Conservation (phyloP, 2,888 invertebrate genomes). For the Pediacus dermestoides region DNA sequence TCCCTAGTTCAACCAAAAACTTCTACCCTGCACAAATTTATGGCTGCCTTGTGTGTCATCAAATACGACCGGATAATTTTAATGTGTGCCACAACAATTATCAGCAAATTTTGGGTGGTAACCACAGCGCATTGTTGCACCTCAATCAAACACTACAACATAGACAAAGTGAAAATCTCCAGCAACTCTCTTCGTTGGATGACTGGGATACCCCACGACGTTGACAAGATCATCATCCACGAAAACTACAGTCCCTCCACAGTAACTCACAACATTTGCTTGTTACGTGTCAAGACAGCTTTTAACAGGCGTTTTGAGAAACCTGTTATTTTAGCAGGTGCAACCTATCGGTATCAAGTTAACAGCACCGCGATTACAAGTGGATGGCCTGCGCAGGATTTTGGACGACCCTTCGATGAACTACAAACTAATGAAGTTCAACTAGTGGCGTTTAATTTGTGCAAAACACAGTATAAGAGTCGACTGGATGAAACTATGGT, state of each 20-base stretch:
- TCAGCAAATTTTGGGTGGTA: constrained; percentile 30
- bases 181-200: constrained; percentile 27
- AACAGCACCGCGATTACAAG: constrained; percentile 27
- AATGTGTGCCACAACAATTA: constrained; percentile 27
- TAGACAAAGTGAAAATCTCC: constrained; percentile 25
- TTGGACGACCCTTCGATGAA: constrained; percentile 16
- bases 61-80: constrained; percentile 17
- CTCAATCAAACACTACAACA: constrained; percentile 19
- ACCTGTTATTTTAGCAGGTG: neutral
- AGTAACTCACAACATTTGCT: constrained; percentile 25
- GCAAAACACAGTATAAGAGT: constrained; percentile 20
- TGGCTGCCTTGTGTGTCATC: constrained; percentile 16
- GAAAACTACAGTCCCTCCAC: constrained; percentile 23
- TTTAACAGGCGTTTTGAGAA: constrained; percentile 24
- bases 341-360: constrained; percentile 11
- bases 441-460: constrained; percentile 24
- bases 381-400: constrained; percentile 21
- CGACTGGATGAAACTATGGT: constrained; percentile 26
- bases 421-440: constrained; percentile 23
- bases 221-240: constrained; percentile 27
- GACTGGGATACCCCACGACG: constrained; percentile 26
- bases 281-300: constrained; percentile 25
- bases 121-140: constrained; percentile 32
- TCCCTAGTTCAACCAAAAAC: constrained; percentile 9
- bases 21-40: constrained; percentile 14